Base-by-base conservation (phyloP, 23 tunicate species). In the Trididemnum nubilum region DNA sequence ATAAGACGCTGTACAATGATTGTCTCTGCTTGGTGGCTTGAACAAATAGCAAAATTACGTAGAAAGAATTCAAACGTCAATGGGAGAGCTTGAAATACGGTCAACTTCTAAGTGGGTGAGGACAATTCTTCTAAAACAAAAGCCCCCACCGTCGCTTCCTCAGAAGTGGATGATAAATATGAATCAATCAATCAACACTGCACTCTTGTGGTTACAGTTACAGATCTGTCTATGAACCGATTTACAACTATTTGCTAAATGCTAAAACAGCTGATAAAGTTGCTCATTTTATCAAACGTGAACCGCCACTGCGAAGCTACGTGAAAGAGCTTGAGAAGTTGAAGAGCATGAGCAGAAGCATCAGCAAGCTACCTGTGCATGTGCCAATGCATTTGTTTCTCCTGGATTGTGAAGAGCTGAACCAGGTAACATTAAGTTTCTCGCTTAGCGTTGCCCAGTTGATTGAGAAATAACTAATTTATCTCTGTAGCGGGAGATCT, bases 371-470 rank as follows among this genome's bases (percentile, higher is more conserved):
- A 1, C 86, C 87, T 0, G 87, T 91, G 29, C 75, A 91, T 71
- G 87, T 85, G 0, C 90, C 97, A 0, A 91, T 91, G 97, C 89
- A 91, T 85, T 37, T 91, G 26, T 91, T 91, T 77, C 81, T 91
- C 1, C 76, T 91, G 24, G 97, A 91, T 69, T 91, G 97, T 36
- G 81, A 81, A 57, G 84, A 76, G 29, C 64, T 91, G 31, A 91
- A 91, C 54, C 83, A 91, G 80, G 97, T 91, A 54, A 67, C 26
- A 44, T 15, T 61, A 25, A n/a, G n/a, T n/a, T n/a, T n/a, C 57
- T 12, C 12, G 57, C 12, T 49, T 49, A 49, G 57, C 12, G 57
- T 49, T 49, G 12, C 57, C n/a, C n/a, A n/a, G n/a, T n/a, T n/a
- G n/a, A n/a, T n/a, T n/a, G n/a, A n/a, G n/a, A n/a, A n/a, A n/a